Evolutionary conservation across 2,113 vertebrate species (phyloP).

Genomic region (Gallinago paraguaiae): DNA sequence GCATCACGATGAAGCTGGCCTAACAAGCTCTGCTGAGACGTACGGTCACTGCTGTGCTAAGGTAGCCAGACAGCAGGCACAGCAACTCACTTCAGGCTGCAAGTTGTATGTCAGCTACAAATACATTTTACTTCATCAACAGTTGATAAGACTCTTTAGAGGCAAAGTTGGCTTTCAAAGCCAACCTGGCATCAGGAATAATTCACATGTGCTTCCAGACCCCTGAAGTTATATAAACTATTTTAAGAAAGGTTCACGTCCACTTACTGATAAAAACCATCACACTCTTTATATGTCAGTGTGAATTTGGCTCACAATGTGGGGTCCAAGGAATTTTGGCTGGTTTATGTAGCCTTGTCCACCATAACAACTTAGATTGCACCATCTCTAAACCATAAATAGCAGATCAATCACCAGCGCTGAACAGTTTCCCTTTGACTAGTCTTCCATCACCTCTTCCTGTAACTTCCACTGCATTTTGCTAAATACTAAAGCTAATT

Average conservation of each 20-base stretch:
- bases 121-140: not conserved
- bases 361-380: not conserved
- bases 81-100: not conserved
- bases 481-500: conserved; percentile 39
- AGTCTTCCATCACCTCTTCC: not conserved
- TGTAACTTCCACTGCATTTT: not conserved
- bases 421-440: not conserved
- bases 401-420: not conserved
- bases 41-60: not conserved
- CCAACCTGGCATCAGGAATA: not conserved
- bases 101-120: not conserved
- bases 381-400: not conserved
- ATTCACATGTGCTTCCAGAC: not conserved
- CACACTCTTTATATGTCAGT: not conserved
- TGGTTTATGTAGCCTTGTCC: not conserved
- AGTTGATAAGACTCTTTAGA: not conserved
- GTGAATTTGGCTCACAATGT: not conserved
- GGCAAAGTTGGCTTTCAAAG: not conserved
- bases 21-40: not conserved
- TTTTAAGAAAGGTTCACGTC: not conserved
- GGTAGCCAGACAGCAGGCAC: not conserved
- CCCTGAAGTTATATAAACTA: not conserved
- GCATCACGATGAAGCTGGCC: not conserved
- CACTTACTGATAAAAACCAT: not conserved
- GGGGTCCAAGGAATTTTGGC: not conserved